Conservation (phyloP, 2,888 invertebrate genomes). For the Mystacides longicornis region DNA sequence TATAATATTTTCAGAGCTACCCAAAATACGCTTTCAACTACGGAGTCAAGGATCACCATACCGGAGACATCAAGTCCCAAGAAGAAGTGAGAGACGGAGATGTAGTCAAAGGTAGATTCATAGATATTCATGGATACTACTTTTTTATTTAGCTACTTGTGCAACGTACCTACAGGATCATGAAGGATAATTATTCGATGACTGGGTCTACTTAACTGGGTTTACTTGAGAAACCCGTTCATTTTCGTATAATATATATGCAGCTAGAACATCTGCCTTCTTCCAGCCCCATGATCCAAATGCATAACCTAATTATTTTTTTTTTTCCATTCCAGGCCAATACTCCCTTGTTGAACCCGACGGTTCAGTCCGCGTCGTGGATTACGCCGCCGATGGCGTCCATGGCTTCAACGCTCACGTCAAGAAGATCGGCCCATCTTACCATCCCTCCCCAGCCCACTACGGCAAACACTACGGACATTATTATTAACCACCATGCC, state of each 20-base stretch:
- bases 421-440: conserved; percentile 24
- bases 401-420: conserved; percentile 24
- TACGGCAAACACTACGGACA: neutral
- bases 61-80: conserved; percentile 26
- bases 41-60: conserved; percentile 15
- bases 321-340: conserved; percentile 15
- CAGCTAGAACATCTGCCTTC: too few species aligned
- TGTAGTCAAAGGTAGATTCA: conserved; percentile 23
- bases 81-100: conserved; percentile 33
- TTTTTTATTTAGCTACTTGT: too few species aligned
- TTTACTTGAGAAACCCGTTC: too few species aligned
- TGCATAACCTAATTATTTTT: neutral
- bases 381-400: conserved; percentile 23
- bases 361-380: conserved; percentile 23
- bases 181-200: too few species aligned
- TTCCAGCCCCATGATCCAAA: neutral
- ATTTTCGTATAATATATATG: too few species aligned
- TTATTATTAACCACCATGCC: neutral
- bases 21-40: conserved; percentile 16
- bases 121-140: too few species aligned
- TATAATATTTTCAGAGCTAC: conserved; percentile 15
- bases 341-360: conserved; percentile 25
- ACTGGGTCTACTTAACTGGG: too few species aligned
- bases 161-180: too few species aligned
- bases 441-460: conserved; percentile 13